phyloP scores from a whole-genome alignment of 2,113 vertebrate genomes.

The Clarias macrocephalus region DNA sequence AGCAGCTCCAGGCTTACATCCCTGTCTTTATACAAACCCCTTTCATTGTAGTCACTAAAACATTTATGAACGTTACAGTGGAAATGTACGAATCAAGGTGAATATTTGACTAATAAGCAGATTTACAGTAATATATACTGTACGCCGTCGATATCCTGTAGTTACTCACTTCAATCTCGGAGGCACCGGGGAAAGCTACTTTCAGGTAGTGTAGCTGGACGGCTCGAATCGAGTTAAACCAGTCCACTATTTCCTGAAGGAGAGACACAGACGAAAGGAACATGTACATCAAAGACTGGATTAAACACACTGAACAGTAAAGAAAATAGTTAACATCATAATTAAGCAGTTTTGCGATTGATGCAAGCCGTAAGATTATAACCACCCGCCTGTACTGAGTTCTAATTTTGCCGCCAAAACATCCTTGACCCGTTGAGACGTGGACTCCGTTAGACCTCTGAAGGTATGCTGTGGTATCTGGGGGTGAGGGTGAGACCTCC shows the following conservation, averaged over 20 bases:
- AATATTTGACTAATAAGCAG: neutral
- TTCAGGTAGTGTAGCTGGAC: conserved; percentile 93
- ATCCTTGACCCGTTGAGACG: no score
- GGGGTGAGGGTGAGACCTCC: no score
- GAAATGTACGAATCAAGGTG: neutral
- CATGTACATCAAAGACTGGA: neutral
- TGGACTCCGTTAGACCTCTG: no score
- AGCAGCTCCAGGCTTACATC: neutral
- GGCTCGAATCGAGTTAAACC: conserved; percentile 92
- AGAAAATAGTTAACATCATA: no score
- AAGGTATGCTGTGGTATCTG: no score
- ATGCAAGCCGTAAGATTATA: no score
- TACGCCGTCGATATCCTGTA: neutral
- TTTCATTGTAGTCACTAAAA: neutral
- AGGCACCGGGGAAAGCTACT: conserved; percentile 93
- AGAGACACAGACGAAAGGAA: neutral
- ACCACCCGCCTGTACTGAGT: no score
- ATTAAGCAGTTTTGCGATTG: no score
- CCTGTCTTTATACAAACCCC: neutral
- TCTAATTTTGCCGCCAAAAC: no score
- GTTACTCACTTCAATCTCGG: conserved; percentile 80
- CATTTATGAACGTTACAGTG: neutral
- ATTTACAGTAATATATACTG: no score
- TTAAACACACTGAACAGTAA: neutral
- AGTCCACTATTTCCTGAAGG: conserved; percentile 90